A percentile compares a stretch with the other conserved stretches of the same genome.
Evolutionary conservation across 2,113 vertebrate species (phyloP).

Genomic region (Oreocharis arfaki): DNA sequence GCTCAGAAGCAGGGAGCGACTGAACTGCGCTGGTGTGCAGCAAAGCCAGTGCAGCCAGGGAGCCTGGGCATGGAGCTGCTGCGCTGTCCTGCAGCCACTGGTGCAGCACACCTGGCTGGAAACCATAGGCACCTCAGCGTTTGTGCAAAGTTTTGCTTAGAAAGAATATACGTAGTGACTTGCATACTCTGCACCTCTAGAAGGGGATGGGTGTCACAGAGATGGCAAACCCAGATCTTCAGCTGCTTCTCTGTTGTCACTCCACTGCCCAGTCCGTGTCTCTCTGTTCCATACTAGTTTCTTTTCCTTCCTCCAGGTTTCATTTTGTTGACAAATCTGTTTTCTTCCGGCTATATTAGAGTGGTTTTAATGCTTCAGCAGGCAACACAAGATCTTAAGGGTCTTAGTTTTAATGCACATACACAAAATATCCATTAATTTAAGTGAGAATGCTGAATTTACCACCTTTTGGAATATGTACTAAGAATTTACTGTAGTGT

Average conservation of each 20-base stretch:
- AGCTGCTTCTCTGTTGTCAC: neutral
- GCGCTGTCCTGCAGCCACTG: accelerated
- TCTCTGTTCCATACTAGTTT: neutral
- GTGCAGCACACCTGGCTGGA: neutral
- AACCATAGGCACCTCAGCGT: accelerated
- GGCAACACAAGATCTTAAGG: neutral
- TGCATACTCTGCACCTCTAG: accelerated
- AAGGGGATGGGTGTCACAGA: neutral
- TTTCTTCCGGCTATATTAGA: neutral
- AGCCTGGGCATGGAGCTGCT: neutral
- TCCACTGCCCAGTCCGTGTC: neutral
- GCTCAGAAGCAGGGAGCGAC: accelerated
- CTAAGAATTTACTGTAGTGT: slow-evolving; percentile 36
- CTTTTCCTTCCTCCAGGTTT: neutral
- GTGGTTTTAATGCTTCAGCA: neutral
- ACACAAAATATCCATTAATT: slow-evolving; percentile 5
- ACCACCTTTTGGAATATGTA: slow-evolving; percentile 2
- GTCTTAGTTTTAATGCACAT: neutral
- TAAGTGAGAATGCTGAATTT: neutral
- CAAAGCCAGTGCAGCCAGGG: accelerated
- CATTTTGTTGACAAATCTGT: neutral
- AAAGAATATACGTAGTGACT: accelerated
- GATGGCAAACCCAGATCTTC: neutral
- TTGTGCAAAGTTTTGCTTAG: accelerated
- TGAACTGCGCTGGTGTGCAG: accelerated